These are phyloP conservation scores for Euglossa dilemma DNA, from an alignment of 1,140 invertebrate species.

Conservation along the genomic window DNA sequence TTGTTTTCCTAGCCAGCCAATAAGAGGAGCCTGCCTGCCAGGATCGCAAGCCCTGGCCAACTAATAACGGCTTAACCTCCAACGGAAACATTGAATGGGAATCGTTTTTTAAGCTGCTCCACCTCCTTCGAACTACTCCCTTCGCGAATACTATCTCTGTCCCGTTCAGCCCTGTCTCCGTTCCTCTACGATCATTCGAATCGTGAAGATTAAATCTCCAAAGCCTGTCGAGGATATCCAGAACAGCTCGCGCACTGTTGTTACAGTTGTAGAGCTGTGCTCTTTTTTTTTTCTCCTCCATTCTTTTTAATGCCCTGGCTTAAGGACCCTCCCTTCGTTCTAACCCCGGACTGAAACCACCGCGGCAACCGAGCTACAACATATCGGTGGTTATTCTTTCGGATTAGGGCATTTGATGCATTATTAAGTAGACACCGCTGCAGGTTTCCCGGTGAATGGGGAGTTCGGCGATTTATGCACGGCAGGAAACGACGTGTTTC, in stretches of 20 bases:
- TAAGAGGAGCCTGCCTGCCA: constrained; percentile 58
- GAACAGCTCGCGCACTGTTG: constrained; percentile 67
- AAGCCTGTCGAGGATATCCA: constrained; percentile 47
- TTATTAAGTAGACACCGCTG: constrained; percentile 76
- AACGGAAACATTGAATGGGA: constrained; percentile 79
- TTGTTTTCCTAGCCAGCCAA: constrained; percentile 78
- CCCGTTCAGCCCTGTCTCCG: neutral
- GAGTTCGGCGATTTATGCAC: constrained; percentile 34
- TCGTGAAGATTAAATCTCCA: constrained; percentile 63
- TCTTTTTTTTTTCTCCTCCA: constrained; percentile 25
- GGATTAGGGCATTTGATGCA: constrained; percentile 64
- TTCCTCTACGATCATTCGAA: neutral
- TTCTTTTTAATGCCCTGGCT: constrained; percentile 56
- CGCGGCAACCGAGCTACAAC: constrained; percentile 14
- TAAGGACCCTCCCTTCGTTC: constrained; percentile 43
- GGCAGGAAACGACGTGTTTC: constrained; percentile 12
- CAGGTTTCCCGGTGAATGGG: constrained; percentile 59
- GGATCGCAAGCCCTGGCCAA: constrained; percentile 45
- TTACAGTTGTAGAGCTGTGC: constrained; percentile 73
- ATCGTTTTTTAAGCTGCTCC: constrained; percentile 73
- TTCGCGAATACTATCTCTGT: constrained; percentile 10
- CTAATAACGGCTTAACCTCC: constrained; percentile 73
- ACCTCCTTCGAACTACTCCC: constrained; percentile 52
- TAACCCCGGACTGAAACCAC: constrained; percentile 12
- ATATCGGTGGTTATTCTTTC: constrained; percentile 66